A percentile compares a stretch with the other conserved stretches of the same genome.
Evolutionary conservation across 2,113 vertebrate genomes (phyloP).

Genomic region (Protobothrops mucrosquamatus): DNA sequence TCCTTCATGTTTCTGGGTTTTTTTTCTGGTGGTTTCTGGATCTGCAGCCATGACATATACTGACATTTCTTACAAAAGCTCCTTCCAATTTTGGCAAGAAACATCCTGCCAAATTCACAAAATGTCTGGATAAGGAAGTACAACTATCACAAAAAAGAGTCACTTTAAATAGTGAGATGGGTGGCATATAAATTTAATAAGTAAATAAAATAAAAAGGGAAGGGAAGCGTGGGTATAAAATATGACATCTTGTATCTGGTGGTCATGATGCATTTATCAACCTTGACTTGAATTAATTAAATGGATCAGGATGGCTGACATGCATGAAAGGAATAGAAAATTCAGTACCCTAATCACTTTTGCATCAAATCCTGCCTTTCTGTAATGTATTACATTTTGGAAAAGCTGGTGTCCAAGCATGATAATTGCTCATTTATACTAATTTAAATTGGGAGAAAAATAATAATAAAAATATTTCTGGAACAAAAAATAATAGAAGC

Average conservation of each 20-base stretch:
- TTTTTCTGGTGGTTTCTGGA: neutral
- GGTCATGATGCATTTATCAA: neutral
- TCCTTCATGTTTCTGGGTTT: neutral
- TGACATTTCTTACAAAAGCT: neutral
- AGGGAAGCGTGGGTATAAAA: neutral
- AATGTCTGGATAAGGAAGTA: neutral
- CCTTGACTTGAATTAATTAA: neutral
- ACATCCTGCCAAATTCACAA: neutral
- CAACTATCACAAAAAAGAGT: neutral
- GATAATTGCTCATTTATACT: neutral
- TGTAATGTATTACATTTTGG: neutral
- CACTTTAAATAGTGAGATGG: neutral
- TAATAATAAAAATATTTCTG: neutral
- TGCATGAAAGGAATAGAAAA: neutral
- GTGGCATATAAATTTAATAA: neutral
- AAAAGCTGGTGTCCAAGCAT: neutral
- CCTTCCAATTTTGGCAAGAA: neutral
- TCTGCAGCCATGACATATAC: neutral
- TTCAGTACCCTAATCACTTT: neutral
- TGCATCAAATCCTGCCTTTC: neutral
- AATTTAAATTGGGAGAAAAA: neutral
- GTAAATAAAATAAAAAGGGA: neutral
- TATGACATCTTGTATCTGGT: neutral
- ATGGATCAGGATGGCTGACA: neutral
- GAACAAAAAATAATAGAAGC: neutral